Evolutionary conservation across 1,140 invertebrate genomes (phyloP), one percentile per base, ranked within the genome.

Genomic region (Drosophila nasuta): DNA sequence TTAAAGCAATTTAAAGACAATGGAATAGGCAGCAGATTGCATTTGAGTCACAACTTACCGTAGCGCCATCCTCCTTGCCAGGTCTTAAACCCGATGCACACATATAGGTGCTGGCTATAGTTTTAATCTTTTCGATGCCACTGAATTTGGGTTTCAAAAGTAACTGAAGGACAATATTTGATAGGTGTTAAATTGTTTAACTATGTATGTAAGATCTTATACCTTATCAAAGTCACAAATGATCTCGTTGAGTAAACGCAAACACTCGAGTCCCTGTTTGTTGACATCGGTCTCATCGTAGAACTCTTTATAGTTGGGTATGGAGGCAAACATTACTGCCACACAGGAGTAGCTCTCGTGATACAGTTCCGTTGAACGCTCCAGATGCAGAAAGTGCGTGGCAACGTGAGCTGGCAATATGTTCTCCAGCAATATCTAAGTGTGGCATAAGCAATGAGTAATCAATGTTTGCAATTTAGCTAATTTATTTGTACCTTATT

Each of bases 171-270:
- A 11, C 13, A 7, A 13, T 13, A 1, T 15, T 8, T 1, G 17
- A 25, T 20, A 57, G 56, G 28, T 54, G 1, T 28, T n/a, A 15
- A 3, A 8, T 2, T 1, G 20, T 0, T 38, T 0, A 38, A 20
- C 6, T 35, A 1, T 15, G 20, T 33, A 35, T 38, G 43, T 43
- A n/a, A 2, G 8, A 49, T 5, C 1, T 8, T 75, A 91, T 93
- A 98, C 97, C 95, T 99, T 98, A 93, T 99, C 98, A 93, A 99
- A 99, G 92, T 99, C 98, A 81, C 98, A 99, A 66, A 99, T 99
- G 70, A 99, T 99, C 93, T 99, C 98, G 92, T 99, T 99, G 0
- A 99, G 93, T 11, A 99, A 94, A 64, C 98, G 93, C 48, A 99
- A 93, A 92, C 98, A 99, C 92, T 99, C 98, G 6, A 99, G 93